Percentiles rank a stretch among this genome's conserved stretches.
phyloP scores from a whole-genome alignment of 1,140 invertebrate species.

The Stegodyphus dumicola region DNA sequence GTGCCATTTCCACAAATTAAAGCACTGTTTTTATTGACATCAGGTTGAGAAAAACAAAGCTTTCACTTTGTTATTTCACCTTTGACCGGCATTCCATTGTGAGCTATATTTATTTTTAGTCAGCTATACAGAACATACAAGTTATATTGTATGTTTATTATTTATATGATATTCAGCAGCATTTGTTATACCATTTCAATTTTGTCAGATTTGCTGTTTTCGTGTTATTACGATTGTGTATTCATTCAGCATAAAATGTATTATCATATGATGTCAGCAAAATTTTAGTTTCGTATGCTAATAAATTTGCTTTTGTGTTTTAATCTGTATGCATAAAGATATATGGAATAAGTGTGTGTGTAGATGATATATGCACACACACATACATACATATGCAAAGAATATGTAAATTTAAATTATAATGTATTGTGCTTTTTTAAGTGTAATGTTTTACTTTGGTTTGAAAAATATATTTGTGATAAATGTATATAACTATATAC shows the following conservation, averaged over 20 bases:
- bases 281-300: not conserved
- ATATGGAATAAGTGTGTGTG: no score
- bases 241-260: not conserved
- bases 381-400: conserved; percentile 24
- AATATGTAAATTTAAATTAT: conserved; percentile 35
- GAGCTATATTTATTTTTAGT: conserved; percentile 16
- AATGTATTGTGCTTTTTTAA: conserved; percentile 46
- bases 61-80: not conserved
- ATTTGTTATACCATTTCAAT: no score
- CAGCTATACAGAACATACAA: conserved; percentile 17
- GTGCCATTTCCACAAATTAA: conserved; percentile 46
- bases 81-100: conserved; percentile 31
- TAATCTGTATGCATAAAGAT: no score
- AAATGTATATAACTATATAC: conserved; percentile 45
- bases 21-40: conserved; percentile 34
- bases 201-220: conserved; percentile 36
- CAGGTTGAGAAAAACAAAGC: not conserved
- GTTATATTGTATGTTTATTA: conserved; percentile 31
- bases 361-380: not conserved
- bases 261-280: not conserved
- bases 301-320: conserved; percentile 9
- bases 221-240: conserved; percentile 40
- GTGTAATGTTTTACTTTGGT: conserved; percentile 30
- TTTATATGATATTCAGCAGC: no score
- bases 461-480: conserved; percentile 39